A percentile compares a stretch with the other conserved stretches of the same genome.
phyloP scores from a whole-genome alignment of 2,888 invertebrate species.

The Copidosoma aretas region DNA sequence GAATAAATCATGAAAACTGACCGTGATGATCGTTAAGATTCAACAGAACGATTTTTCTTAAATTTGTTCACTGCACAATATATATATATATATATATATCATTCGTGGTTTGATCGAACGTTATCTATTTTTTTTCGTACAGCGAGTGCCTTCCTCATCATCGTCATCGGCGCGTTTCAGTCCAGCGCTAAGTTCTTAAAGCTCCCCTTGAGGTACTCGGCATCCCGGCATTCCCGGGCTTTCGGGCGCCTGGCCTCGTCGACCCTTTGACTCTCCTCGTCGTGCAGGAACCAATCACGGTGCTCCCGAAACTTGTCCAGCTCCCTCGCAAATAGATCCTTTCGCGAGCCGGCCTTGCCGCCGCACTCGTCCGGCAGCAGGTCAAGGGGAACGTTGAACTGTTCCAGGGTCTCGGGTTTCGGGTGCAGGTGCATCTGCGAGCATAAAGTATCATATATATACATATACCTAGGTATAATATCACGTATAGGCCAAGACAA shows the following conservation, averaged over 20 bases:
- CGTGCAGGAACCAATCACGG: constrained; percentile 58
- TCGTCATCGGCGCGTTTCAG: no score
- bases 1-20: no score
- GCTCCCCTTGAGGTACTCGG: not conserved
- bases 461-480: no score
- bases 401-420: constrained; percentile 61
- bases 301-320: constrained; percentile 55
- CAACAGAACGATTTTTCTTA: no score
- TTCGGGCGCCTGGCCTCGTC: constrained; percentile 68
- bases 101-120: no score
- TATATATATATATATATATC: no score
- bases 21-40: no score
- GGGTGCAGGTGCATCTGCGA: constrained; percentile 64
- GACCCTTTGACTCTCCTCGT: constrained; percentile 67
- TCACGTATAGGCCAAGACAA: no score
- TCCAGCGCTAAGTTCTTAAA: constrained; percentile 3
- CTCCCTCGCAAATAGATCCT: constrained; percentile 48
- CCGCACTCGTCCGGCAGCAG: constrained; percentile 72
- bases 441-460: no score
- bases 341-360: constrained; percentile 64
- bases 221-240: not conserved
- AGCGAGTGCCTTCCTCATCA: no score
- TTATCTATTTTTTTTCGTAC: no score
- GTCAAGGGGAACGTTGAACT: constrained; percentile 63
- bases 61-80: no score